Evolutionary conservation across 1,140 invertebrate genomes (phyloP).

Genomic region (Euglossa dilemma): DNA sequence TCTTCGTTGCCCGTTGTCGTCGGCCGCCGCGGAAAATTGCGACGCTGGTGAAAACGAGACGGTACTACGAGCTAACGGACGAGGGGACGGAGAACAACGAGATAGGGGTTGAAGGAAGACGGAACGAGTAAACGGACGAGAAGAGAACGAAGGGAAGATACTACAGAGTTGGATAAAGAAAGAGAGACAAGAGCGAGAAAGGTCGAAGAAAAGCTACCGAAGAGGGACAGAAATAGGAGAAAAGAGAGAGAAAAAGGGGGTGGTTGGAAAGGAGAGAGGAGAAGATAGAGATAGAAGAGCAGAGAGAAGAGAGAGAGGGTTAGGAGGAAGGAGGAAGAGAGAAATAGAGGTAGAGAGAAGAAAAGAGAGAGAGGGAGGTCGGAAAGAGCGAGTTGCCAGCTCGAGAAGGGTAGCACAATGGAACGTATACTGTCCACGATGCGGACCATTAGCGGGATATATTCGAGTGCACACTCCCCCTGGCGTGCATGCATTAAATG

Average conservation of each 20-base stretch:
- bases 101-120: too few relatives aligned
- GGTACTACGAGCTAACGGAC: background rate
- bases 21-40: background rate
- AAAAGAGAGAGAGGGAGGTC: background rate
- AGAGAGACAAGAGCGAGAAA: background rate
- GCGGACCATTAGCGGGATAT: constrained; percentile 46
- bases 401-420: constrained; percentile 31
- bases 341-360: background rate
- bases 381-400: background rate
- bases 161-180: too few relatives aligned
- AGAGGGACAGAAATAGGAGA: background rate
- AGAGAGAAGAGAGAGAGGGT: background rate
- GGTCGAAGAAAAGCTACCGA: background rate
- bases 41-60: background rate
- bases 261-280: background rate
- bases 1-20: background rate
- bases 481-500: constrained; percentile 35
- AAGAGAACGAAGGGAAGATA: background rate
- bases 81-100: background rate
- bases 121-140: background rate
- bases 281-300: background rate
- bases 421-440: constrained; percentile 30
- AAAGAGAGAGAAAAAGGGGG: background rate
- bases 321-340: background rate
- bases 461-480: constrained; percentile 13